phyloP scores from a whole-genome alignment of 2,797 vertebrate genomes.

The Diplodus sargus region DNA sequence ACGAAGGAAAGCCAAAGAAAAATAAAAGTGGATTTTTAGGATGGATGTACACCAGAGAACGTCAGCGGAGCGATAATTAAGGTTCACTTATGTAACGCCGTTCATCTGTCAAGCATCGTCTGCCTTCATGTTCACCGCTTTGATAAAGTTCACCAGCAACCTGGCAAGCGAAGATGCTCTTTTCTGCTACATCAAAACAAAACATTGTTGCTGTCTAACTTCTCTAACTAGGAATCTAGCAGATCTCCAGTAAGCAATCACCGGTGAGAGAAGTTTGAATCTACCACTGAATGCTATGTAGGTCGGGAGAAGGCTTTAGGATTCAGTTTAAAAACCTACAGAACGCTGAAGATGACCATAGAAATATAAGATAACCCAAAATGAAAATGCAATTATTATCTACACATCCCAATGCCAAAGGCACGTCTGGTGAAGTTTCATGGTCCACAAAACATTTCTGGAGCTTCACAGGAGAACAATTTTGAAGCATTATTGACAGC shows the following conservation, averaged over 20 bases:
- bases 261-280: not conserved
- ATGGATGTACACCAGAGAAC: not conserved
- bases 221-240: too few species aligned
- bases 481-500: too few species aligned
- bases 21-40: not conserved
- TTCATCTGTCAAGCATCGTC: not conserved
- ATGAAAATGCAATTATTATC: too few species aligned
- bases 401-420: too few species aligned
- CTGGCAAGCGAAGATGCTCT: not conserved
- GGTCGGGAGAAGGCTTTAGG: not conserved
- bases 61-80: not conserved
- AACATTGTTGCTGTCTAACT: not conserved
- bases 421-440: too few species aligned
- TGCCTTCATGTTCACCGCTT: not conserved
- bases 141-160: not conserved
- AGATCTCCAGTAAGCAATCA: not conserved
- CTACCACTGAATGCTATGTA: not conserved
- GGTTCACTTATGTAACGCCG: not conserved
- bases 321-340: not conserved
- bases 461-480: too few species aligned
- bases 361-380: too few species aligned
- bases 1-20: not conserved
- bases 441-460: too few species aligned
- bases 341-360: too few species aligned
- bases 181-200: not conserved